Evolutionary conservation across 2,113 vertebrate species (phyloP).

Genomic region (Clupea harengus): DNA sequence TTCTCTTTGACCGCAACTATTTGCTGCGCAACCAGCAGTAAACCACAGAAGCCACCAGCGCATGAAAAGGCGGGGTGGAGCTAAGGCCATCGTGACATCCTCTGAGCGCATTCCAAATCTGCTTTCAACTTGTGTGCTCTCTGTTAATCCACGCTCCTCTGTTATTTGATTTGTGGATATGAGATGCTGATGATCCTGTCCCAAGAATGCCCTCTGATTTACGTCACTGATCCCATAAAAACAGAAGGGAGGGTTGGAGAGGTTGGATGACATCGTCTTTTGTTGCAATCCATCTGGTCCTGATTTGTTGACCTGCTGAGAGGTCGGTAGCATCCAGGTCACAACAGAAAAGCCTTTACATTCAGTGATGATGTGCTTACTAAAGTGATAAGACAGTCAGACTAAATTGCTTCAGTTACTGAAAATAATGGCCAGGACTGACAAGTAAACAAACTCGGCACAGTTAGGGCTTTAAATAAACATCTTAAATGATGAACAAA

Average conservation of each 20-base stretch:
- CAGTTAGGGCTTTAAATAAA: not conserved
- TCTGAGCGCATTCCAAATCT: conserved; percentile 24
- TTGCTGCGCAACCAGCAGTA: not conserved
- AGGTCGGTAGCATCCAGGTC: not conserved
- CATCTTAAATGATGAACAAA: not conserved
- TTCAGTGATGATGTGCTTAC: not conserved
- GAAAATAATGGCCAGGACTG: not conserved
- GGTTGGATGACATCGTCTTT: conserved; percentile 10
- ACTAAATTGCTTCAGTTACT: not conserved
- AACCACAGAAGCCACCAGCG: not conserved
- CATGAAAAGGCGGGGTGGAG: conserved; percentile 7
- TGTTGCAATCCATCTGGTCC: conserved; percentile 8
- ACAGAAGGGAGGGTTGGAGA: not conserved
- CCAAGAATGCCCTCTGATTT: conserved; percentile 4
- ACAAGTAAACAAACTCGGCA: not conserved
- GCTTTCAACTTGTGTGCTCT: conserved; percentile 22
- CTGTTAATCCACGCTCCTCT: conserved; percentile 23
- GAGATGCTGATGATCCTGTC: not conserved
- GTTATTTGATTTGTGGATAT: conserved; percentile 22
- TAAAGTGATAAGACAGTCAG: not conserved
- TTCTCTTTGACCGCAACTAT: not conserved
- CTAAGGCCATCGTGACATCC: conserved; percentile 24
- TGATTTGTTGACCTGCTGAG: conserved; percentile 14
- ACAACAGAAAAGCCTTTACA: conserved; percentile 9
- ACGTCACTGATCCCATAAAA: conserved; percentile 15